Base-by-base conservation (phyloP, 2,113 vertebrate genomes). In the Megaceryle maxima region DNA sequence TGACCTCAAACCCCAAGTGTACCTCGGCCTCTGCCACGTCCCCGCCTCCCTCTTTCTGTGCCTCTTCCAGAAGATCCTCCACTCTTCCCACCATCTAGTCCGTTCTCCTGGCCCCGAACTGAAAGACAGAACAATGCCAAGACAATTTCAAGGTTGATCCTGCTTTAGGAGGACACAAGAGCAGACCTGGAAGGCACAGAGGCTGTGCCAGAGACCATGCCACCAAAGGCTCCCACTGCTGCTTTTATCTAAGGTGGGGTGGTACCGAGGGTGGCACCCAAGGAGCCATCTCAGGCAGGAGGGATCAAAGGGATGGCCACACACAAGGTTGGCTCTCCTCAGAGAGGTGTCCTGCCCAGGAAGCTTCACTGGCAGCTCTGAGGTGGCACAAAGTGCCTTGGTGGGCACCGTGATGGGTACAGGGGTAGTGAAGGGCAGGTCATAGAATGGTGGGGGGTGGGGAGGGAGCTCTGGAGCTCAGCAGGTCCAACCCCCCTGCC, bases 51-150 rank as follows among this genome's bases (percentile, higher is more conserved):
- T 97, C 99, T 98, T 96, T 99, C 99, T 5, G 98, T 98, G 83
- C 99, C 99, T 98, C 99, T 98, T 91, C 99, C 99, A 60, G 98
- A 98, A 39, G 99, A 92, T 35, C 98, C 99, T 77, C 98, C 98
- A 8, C 97, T 98, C 96, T 99, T 99, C 28, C 97, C 96, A 41
- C 98, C 98, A 37, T 99, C 99, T 67, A 99, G 90, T 46, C 99
- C 99, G 18, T 99, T 99, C 96, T 99, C 99, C 97, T 99, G 99
- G 83, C 99, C 99, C 55, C 99, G 99, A 97, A 99, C 99, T 99
- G 86, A 26, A 97, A 97, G 55, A 96, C 10, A 96, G 20, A 76
- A 69, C 1, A 18, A 70, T 0, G 6, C 43, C 70, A 21, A 80
- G 60, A 48, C 17, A n/a, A 53, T 22, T 20, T 88, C 59, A 79